Conservation (phyloP, 2,888 invertebrate genomes). For the Agrilus biguttatus region DNA sequence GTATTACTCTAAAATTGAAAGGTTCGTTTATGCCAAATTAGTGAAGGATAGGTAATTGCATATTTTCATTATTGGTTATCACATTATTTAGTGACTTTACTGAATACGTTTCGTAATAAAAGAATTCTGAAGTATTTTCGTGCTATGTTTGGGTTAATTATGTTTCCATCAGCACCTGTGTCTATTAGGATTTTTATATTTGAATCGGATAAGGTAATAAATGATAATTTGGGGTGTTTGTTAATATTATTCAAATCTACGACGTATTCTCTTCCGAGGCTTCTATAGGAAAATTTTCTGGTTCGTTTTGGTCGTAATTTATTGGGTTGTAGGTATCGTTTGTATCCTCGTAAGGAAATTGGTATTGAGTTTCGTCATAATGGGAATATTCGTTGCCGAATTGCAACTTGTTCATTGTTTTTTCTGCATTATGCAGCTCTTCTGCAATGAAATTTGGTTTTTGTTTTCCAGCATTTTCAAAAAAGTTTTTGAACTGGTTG, state of each 20-base stretch:
- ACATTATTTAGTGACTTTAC: conserved; percentile 7
- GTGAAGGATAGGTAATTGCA: conserved; percentile 4
- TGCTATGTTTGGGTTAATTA: conserved; percentile 6
- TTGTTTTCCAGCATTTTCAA: background rate
- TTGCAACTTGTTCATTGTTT: background rate
- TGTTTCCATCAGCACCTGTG: conserved; percentile 8
- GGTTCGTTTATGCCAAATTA: conserved; percentile 4
- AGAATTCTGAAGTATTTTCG: background rate
- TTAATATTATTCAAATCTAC: too few species aligned
- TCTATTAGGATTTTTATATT: too few species aligned
- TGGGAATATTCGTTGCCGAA: too few species aligned
- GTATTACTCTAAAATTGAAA: too few species aligned
- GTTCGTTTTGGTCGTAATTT: too few species aligned
- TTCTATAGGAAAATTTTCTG: conserved; percentile 4
- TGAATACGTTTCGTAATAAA: background rate
- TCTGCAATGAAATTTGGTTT: conserved; percentile 3
- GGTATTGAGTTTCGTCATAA: too few species aligned
- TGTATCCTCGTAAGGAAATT: too few species aligned
- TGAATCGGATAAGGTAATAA: too few species aligned
- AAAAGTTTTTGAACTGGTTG: background rate
- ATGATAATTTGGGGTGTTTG: too few species aligned
- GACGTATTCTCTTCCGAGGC: conserved; percentile 3
- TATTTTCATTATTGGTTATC: conserved; percentile 6
- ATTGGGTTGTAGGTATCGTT: too few species aligned
- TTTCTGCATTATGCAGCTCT: background rate